Evolutionary conservation across 2,113 vertebrate species (phyloP).

Genomic region (Zonotrichia leucophrys): DNA sequence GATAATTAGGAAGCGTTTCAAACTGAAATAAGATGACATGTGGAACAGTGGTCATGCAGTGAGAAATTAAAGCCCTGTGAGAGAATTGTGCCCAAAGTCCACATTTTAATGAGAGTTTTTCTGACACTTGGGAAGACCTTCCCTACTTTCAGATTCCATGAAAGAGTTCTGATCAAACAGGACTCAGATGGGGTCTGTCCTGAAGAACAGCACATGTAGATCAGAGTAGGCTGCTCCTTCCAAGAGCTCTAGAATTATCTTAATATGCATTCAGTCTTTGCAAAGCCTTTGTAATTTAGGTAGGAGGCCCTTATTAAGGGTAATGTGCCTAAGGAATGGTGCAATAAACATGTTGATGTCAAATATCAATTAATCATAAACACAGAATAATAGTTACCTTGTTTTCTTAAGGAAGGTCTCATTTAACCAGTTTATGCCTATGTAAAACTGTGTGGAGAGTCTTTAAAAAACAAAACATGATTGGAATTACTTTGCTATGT

Average conservation of each 20-base stretch:
- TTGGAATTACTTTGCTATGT: neutral
- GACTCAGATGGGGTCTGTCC: neutral
- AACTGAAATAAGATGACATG: constrained; percentile 15
- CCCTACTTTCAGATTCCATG: neutral
- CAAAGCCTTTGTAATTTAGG: constrained; percentile 3
- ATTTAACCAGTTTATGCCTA: neutral
- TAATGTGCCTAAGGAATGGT: neutral
- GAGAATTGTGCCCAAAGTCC: neutral
- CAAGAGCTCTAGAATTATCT: neutral
- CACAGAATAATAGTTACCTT: neutral
- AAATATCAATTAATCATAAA: neutral
- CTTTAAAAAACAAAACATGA: neutral
- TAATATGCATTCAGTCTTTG: neutral
- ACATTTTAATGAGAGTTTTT: constrained; percentile 55
- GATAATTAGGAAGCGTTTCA: constrained; percentile 46
- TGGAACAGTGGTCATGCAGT: neutral
- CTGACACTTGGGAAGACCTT: neutral
- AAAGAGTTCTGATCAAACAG: neutral
- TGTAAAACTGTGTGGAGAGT: neutral
- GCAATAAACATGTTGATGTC: neutral
- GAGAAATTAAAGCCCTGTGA: constrained; percentile 42
- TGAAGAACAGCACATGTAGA: neutral
- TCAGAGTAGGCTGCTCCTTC: neutral
- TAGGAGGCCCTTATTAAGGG: constrained; percentile 4
- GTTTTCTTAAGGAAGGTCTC: neutral